phyloP scores from a whole-genome alignment of 2,113 vertebrate species.

The Paradoxurus hermaphroditus region DNA sequence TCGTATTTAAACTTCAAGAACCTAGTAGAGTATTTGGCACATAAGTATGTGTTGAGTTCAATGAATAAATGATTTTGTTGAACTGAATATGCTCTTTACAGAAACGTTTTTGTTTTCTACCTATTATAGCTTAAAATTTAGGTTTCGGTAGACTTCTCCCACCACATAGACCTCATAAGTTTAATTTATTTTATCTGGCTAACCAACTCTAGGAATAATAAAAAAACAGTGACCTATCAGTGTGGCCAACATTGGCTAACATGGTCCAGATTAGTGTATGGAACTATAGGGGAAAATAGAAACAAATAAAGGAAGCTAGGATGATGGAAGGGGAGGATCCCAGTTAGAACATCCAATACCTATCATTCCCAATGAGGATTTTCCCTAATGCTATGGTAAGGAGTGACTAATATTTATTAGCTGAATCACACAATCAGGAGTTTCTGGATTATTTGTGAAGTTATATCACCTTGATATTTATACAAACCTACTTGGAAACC shows the following conservation, averaged over 20 bases:
- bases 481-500: background rate
- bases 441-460: background rate
- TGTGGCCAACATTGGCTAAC: background rate
- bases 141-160: background rate
- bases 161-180: background rate
- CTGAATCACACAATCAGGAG: background rate
- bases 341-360: background rate
- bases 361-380: background rate
- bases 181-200: background rate
- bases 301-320: background rate
- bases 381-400: background rate
- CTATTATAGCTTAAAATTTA: constrained; percentile 25
- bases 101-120: background rate
- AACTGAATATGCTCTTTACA: background rate
- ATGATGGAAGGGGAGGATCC: background rate
- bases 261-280: background rate
- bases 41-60: constrained; percentile 41
- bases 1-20: constrained; percentile 38
- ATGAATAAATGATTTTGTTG: constrained; percentile 9
- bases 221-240: background rate
- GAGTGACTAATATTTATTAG: background rate
- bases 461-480: background rate
- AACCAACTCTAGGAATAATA: background rate
- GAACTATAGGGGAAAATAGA: background rate
- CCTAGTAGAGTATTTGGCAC: background rate